Base-by-base conservation (phyloP, 2,888 invertebrate genomes). In the Pilophorus perplexus region DNA sequence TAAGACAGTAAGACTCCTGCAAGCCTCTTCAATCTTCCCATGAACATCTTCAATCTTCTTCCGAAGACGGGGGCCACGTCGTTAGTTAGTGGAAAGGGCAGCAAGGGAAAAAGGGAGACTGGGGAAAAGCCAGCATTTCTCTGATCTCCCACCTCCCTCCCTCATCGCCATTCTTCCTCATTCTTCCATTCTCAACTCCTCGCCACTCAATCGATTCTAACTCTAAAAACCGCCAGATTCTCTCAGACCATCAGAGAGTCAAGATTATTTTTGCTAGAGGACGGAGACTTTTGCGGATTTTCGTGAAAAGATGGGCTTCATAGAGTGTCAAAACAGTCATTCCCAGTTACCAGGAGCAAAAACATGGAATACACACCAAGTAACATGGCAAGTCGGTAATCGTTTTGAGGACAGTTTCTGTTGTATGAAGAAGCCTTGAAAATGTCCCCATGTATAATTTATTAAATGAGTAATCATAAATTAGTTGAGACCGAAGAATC, bases 1-100 rank as follows among this genome's bases (percentile, higher is more conserved):
- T n/a, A n/a, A n/a, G n/a, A n/a, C n/a, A n/a, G n/a, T n/a, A n/a
- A 27, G 18, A 18, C 42, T 18, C 18, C 59, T 33, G 59, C 22
- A 40, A 42, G 59, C 23, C 59, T 59, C 59, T 59, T 59, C 59
- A 59, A 59, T 59, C 59, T 59, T 59, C 59, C 42, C 42, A 42
- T 40, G 44, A 59, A 59, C 59, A 59, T 59, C 59, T 59, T 59
- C 59, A 59, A 59, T 59, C 59, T 59, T 59, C 59, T 59, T 59
- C 59, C 59, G 14, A 46, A n/a, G 14, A 22, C 14, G 44, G 44
- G 46, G 46, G 46, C 46, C 46, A 46, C 46, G 25, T 59, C 44
- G 59, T 59, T 59, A 59, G 59, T 18, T 38, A 37, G 3, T 37
- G 40, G 25, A 23, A 46, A 46, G 23, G 46, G 42, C 3, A 14